Conservation (phyloP, 2,113 vertebrate species). For the Gnathonemus echidnorhynchus region DNA sequence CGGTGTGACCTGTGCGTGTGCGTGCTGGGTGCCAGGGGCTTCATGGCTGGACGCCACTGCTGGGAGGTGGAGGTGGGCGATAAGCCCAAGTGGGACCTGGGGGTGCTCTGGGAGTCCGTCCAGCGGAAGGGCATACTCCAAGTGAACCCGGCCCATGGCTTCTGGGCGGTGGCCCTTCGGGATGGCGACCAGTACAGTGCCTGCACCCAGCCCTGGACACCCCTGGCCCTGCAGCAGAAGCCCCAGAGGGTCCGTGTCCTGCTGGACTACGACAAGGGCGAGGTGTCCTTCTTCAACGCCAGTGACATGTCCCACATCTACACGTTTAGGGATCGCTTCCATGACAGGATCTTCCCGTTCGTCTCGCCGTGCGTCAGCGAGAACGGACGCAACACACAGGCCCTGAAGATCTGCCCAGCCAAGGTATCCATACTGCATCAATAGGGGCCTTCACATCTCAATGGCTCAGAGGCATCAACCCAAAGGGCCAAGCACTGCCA, state of each 20-base stretch:
- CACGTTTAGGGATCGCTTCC: conserved; percentile 51
- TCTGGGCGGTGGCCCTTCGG: conserved; percentile 49
- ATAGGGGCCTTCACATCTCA: not conserved
- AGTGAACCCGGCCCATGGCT: conserved; percentile 34
- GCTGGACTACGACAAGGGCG: conserved; percentile 51
- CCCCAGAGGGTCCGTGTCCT: conserved; percentile 45
- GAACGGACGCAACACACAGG: not conserved
- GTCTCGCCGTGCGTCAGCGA: conserved; percentile 28
- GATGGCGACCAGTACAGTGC: conserved; percentile 58
- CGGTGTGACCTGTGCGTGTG: conserved; percentile 49
- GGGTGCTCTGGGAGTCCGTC: conserved; percentile 49
- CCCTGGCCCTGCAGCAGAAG: conserved; percentile 43
- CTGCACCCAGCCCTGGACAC: conserved; percentile 46
- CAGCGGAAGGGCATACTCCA: conserved; percentile 36
- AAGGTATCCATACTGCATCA: not conserved
- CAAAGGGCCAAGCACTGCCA: not conserved
- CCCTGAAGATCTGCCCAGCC: conserved; percentile 4
- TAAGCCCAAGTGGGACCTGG: conserved; percentile 52
- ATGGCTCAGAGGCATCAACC: not conserved
- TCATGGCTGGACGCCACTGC: conserved; percentile 39
- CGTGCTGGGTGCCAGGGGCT: conserved; percentile 44
- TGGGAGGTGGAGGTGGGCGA: conserved; percentile 55
- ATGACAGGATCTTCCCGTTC: conserved; percentile 47
- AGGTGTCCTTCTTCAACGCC: conserved; percentile 45
- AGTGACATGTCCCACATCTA: conserved; percentile 41